phyloP scores from a whole-genome alignment of 2,888 invertebrate species.

The Agonopterix heracliana region DNA sequence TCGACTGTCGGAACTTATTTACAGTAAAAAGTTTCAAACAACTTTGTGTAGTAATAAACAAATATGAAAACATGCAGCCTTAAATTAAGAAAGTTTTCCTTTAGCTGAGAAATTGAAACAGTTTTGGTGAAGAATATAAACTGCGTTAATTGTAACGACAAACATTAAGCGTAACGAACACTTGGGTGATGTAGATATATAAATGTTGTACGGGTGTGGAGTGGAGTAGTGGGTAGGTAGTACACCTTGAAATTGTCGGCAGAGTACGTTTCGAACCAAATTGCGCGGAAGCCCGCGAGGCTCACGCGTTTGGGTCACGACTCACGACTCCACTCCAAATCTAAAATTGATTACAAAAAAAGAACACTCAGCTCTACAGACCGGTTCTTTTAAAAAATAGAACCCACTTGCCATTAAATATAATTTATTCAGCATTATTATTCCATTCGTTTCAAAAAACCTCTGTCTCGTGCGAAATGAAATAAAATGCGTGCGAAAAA shows the following conservation, averaged over 20 bases:
- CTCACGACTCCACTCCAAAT: conserved; percentile 67
- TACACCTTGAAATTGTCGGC: conserved; percentile 15
- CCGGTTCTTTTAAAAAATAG: conserved; percentile 43
- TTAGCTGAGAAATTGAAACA: too few relatives aligned
- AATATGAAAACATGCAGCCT: too few relatives aligned
- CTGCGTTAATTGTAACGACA: too few relatives aligned
- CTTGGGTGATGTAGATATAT: background rate
- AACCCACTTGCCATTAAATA: conserved; percentile 50
- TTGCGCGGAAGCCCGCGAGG: conserved; percentile 49
- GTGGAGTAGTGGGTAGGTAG: background rate
- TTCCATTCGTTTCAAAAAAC: conserved; percentile 41
- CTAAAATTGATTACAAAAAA: conserved; percentile 65
- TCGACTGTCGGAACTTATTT: too few relatives aligned
- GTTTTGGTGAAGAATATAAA: too few relatives aligned
- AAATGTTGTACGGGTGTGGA: conserved; percentile 2
- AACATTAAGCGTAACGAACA: too few relatives aligned
- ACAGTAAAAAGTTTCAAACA: too few relatives aligned
- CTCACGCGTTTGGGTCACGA: conserved; percentile 60
- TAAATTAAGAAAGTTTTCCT: too few relatives aligned
- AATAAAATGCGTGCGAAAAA: conserved; percentile 17
- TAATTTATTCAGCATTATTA: conserved; percentile 64
- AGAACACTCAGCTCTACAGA: conserved; percentile 28
- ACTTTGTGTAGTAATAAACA: too few relatives aligned
- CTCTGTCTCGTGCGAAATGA: conserved; percentile 27
- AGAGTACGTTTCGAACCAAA: conserved; percentile 23